Percentiles rank a stretch among this genome's conserved stretches.
Evolutionary conservation across 2,888 invertebrate species (phyloP).

Genomic region (Nymphalis urticae): DNA sequence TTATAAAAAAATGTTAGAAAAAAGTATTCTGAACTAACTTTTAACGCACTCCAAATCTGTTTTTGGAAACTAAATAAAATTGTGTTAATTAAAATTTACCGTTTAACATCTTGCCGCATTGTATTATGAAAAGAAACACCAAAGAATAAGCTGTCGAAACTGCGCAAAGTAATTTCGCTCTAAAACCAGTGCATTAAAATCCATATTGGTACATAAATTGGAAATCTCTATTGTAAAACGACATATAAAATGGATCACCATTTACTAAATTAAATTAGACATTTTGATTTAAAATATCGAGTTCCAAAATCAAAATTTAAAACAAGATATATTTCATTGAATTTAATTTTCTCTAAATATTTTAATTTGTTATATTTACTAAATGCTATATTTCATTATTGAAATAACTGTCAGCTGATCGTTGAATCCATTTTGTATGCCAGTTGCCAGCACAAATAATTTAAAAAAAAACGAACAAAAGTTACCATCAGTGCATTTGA

Average conservation of each 20-base stretch:
- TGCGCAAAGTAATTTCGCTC: constrained; percentile 34
- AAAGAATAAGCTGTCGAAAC: constrained; percentile 38
- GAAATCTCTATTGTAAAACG: constrained; percentile 3
- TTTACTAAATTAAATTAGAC: neutral
- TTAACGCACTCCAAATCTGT: neutral
- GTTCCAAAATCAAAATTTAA: too few relatives aligned
- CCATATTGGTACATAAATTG: constrained; percentile 6
- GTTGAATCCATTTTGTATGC: constrained; percentile 30
- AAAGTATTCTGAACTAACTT: neutral
- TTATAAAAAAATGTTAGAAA: neutral
- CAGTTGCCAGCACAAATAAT: constrained; percentile 33
- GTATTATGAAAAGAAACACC: constrained; percentile 33
- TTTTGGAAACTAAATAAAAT: constrained; percentile 22
- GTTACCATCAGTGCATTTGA: constrained; percentile 53
- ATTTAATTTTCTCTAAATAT: too few relatives aligned
- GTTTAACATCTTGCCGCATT: constrained; percentile 30
- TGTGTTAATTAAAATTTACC: constrained; percentile 23
- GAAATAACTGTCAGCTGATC: neutral
- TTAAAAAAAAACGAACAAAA: constrained; percentile 38
- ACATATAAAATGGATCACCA: constrained; percentile 30
- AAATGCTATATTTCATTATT: too few relatives aligned
- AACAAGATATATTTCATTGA: too few relatives aligned
- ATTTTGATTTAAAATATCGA: neutral
- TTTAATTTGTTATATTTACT: too few relatives aligned
- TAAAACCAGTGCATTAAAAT: constrained; percentile 13